Base-by-base conservation (phyloP, 2,888 invertebrate species). In the Heliconius ismenius region DNA sequence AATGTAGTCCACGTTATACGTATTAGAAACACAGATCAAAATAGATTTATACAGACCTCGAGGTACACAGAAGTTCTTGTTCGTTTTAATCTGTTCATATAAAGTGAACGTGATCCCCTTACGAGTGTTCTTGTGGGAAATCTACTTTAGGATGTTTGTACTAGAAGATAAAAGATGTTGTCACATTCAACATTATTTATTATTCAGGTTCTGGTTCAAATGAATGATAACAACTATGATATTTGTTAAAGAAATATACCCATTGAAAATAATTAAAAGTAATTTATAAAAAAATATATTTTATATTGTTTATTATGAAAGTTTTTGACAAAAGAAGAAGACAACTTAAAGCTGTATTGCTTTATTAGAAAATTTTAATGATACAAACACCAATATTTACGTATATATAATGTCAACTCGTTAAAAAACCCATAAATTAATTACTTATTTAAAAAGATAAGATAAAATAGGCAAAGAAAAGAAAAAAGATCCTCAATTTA, bases 41-140 rank as follows among this genome's bases (percentile, higher is more conserved):
- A 76, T 72, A 39, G 36, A 70, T 58, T 63, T 72, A 76, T 36
- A 63, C n/a, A 64, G 72, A 72, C 39, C 26, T 9, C 58, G n/a
- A 64, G n/a, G 28, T 32, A 70, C 39, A 54, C 26, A 54, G 43
- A 24, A 54, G 26, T 54, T 76, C 70, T 21, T 69, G 62, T 69
- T 72, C 75, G 63, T 54, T 54, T 49, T 76, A 70, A 72, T 76
- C 64, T 76, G 63, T 69, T 76, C 70, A 76, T 72, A 76, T 76
- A 26, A 58, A 24, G 49, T 63, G 26, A 54, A 72, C 69, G 65
- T 72, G 74, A 72, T 78, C 60, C 62, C 32, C 54, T 58, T 39
- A 62, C 32, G 49, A 65, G 54, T 54, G 54, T 72, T 76, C 64
- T 64, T 76, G 64, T 54, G 54, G 36, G 36, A 60, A 72, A 72